These are phyloP conservation scores for Alouatta palliata DNA, from an alignment of 2,113 vertebrate genomes.

Conservation along the genomic window DNA sequence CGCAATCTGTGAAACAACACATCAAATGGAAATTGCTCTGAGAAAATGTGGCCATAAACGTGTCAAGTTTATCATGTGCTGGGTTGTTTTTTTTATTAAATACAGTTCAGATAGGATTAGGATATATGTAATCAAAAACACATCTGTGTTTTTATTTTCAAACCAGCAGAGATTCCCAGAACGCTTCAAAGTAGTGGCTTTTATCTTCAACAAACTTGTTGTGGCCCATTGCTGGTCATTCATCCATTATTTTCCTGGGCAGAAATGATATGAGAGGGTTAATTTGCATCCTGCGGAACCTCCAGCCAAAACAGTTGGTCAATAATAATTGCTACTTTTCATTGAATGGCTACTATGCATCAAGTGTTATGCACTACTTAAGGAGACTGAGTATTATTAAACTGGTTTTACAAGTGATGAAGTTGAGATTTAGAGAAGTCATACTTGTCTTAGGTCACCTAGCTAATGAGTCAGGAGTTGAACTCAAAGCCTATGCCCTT, in stretches of 20 bases:
- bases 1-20: slow-evolving; percentile 70
- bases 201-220: not conserved
- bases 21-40: slow-evolving; percentile 77
- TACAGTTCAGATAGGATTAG: slow-evolving; percentile 32
- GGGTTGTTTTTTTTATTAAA: slow-evolving; percentile 71
- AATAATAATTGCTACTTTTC: slow-evolving; percentile 33
- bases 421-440: not conserved
- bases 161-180: not conserved
- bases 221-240: not conserved
- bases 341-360: not conserved
- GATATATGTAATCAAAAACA: rapidly evolving
- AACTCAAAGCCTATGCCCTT: not conserved
- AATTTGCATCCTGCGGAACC: not conserved
- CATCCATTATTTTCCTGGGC: not conserved
- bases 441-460: not conserved
- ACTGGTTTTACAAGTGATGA: not conserved
- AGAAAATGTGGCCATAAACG: slow-evolving; percentile 76
- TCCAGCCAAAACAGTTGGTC: not conserved
- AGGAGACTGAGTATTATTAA: slow-evolving; percentile 7
- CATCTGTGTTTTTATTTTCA: slow-evolving; percentile 39
- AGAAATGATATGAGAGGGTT: not conserved
- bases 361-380: not conserved
- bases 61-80: slow-evolving; percentile 69
- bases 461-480: not conserved
- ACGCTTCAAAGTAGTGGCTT: not conserved